Conservation (phyloP, 2,797 vertebrate species). For the Chanos chanos region DNA sequence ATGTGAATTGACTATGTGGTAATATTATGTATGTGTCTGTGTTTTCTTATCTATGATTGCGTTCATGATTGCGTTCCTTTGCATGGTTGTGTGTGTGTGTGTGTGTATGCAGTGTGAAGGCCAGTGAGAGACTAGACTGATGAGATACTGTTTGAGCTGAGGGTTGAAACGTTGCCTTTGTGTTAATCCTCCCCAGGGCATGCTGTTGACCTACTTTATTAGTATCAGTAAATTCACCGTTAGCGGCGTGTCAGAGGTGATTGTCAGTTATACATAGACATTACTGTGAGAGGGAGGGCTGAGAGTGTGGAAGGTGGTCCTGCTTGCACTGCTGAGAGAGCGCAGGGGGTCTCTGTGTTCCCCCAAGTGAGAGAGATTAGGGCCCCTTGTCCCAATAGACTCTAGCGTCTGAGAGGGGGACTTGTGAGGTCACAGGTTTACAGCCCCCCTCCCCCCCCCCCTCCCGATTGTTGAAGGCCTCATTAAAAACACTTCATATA, state of each 20-base stretch:
- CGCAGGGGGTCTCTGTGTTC: constrained; percentile 4
- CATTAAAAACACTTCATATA: constrained; percentile 26
- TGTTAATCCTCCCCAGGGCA: constrained; percentile 56
- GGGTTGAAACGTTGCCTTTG: too few species aligned
- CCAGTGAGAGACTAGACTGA: too few species aligned
- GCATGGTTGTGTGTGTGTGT: neutral
- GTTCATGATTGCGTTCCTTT: neutral
- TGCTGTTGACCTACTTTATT: constrained; percentile 63
- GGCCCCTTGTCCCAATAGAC: constrained; percentile 2
- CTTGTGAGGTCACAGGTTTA: constrained; percentile 5
- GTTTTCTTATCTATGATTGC: neutral
- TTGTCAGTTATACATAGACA: constrained; percentile 52
- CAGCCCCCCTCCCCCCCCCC: constrained; percentile 26
- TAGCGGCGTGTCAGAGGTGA: constrained; percentile 65
- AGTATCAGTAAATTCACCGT: constrained; percentile 66
- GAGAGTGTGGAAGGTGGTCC: constrained; percentile 40
- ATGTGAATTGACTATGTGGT: constrained; percentile 36
- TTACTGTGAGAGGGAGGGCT: constrained; percentile 43
- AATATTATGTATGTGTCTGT: constrained; percentile 1
- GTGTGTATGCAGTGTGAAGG: neutral
- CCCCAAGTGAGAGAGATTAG: constrained; percentile 2
- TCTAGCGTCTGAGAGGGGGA: constrained; percentile 9
- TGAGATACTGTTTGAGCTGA: too few species aligned
- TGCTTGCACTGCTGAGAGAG: constrained; percentile 43
- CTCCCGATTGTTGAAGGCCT: constrained; percentile 33